phyloP scores from a whole-genome alignment of 2,113 vertebrate genomes.

The Alces alces region DNA sequence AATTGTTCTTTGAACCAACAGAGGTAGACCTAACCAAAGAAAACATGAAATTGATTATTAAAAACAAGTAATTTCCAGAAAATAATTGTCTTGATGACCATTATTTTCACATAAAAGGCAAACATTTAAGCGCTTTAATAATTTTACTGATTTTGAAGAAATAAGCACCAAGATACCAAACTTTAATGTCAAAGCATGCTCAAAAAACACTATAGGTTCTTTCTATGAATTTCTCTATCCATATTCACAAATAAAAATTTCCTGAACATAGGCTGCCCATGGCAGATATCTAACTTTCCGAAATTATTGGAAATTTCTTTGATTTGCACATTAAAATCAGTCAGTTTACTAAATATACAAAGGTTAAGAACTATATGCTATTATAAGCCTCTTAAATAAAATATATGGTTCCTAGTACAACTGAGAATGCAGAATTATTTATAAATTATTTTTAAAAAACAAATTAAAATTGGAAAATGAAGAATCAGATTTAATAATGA shows the following conservation, averaged over 20 bases:
- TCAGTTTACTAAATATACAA: background rate
- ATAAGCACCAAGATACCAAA: background rate
- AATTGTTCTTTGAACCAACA: conserved; percentile 96
- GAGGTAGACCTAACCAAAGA: conserved; percentile 86
- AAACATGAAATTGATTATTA: background rate
- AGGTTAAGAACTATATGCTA: background rate
- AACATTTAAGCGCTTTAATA: background rate
- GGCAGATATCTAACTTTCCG: background rate
- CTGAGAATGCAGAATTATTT: background rate
- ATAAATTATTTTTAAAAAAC: background rate
- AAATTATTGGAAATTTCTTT: background rate
- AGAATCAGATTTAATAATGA: background rate
- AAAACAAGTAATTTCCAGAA: background rate
- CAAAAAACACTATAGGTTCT: background rate
- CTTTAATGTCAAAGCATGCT: background rate
- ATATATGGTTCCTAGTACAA: background rate
- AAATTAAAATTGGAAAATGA: conserved; percentile 25
- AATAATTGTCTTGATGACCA: background rate
- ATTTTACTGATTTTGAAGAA: background rate
- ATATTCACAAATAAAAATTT: conserved; percentile 6
- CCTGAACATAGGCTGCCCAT: background rate
- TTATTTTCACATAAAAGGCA: background rate
- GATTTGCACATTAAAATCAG: background rate
- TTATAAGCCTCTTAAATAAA: conserved; percentile 5
- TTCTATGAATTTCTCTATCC: background rate